phyloP scores from a whole-genome alignment of 2,797 vertebrate species.

The Hafferia zeledoni region DNA sequence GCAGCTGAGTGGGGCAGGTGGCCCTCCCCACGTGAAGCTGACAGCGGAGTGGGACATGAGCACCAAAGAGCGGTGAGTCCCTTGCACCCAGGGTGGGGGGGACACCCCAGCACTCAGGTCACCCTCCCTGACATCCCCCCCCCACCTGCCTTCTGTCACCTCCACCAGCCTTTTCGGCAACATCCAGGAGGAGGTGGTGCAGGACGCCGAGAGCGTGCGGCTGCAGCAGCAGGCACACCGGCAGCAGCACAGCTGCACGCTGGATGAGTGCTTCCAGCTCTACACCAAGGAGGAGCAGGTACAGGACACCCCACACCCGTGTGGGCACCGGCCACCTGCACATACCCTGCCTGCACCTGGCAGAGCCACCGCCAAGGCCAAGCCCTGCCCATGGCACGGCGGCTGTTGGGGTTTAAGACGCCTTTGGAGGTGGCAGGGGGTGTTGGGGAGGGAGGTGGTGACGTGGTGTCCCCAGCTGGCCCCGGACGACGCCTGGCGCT shows the following conservation, averaged over 20 bases:
- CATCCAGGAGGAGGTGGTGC: slow-evolving; percentile 89
- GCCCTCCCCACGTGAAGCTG: slow-evolving; percentile 87
- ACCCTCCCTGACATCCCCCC: not conserved
- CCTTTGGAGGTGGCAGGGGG: not conserved
- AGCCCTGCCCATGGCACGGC: rapidly evolving
- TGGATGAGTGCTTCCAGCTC: slow-evolving; percentile 92
- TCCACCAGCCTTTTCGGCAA: slow-evolving; percentile 85
- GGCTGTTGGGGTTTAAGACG: not conserved
- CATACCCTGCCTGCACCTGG: not conserved
- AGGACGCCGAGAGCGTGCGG: slow-evolving; percentile 87
- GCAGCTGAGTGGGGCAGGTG: slow-evolving; percentile 81
- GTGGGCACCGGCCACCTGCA: not conserved
- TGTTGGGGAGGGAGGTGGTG: not conserved
- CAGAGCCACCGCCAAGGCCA: rapidly evolving
- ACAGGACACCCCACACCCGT: not conserved
- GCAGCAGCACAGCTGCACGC: slow-evolving; percentile 88
- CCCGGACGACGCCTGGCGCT: slow-evolving; percentile 92
- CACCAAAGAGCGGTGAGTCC: slow-evolving; percentile 87
- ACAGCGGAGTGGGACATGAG: slow-evolving; percentile 87
- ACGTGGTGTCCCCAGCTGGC: slow-evolving; percentile 80
- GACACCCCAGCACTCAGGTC: not conserved
- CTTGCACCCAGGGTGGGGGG: too few relatives aligned
- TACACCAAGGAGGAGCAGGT: slow-evolving; percentile 98
- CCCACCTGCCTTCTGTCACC: rapidly evolving
- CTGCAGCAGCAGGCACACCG: slow-evolving; percentile 87